These are phyloP conservation scores for Leistus spinibarbis DNA, from an alignment of 2,888 invertebrate species.

Conservation along the genomic window DNA sequence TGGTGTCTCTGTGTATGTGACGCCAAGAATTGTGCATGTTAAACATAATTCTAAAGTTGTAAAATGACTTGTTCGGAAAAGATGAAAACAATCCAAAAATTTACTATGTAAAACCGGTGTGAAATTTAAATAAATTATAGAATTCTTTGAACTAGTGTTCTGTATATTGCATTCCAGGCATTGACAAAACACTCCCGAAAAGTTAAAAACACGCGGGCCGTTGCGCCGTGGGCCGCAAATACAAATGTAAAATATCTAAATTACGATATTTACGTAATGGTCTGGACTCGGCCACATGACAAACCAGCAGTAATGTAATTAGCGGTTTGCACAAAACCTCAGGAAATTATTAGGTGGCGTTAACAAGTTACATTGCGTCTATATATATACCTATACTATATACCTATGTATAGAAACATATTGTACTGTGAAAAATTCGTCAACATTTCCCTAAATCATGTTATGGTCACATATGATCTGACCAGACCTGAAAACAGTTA, in stretches of 20 bases:
- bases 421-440: not conserved
- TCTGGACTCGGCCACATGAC: slow-evolving; percentile 28
- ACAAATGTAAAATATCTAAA: slow-evolving; percentile 33
- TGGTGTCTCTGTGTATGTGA: no score
- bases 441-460: not conserved
- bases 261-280: slow-evolving; percentile 36
- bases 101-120: not conserved
- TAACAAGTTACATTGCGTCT: slow-evolving; percentile 25
- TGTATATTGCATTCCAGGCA: not conserved
- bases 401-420: not conserved
- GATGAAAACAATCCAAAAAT: not conserved
- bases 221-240: not conserved
- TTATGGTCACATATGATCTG: no score
- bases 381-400: not conserved
- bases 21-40: not conserved
- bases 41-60: not conserved
- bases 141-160: not conserved
- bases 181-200: slow-evolving; percentile 12
- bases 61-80: not conserved
- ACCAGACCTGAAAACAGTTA: no score
- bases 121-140: not conserved
- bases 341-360: slow-evolving; percentile 38
- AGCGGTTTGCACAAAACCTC: slow-evolving; percentile 32
- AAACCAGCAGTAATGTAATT: slow-evolving; percentile 34
- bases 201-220: not conserved